Evolutionary conservation across 2,113 vertebrate species (phyloP).

Genomic region (Lethenteron camtschaticum): DNA sequence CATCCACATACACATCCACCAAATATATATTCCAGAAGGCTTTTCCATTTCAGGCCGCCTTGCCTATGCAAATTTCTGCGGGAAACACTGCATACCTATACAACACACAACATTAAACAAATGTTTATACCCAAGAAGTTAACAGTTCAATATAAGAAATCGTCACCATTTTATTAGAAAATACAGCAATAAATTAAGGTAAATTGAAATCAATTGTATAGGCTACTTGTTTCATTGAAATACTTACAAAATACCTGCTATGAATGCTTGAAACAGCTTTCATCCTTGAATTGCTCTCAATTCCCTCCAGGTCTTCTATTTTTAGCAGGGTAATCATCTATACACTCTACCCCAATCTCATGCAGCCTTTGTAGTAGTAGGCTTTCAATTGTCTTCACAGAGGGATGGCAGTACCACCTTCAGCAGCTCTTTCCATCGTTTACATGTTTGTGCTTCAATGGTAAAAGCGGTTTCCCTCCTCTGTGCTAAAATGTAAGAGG

Average conservation of each 20-base stretch:
- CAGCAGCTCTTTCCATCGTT: too few species aligned
- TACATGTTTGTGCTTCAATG: too few species aligned
- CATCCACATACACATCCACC: slow-evolving; percentile 1
- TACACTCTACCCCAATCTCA: too few species aligned
- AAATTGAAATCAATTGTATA: neutral
- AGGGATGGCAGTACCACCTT: too few species aligned
- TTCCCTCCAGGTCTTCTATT: neutral
- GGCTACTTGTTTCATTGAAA: neutral
- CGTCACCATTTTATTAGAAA: neutral
- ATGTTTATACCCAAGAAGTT: slow-evolving; percentile 7
- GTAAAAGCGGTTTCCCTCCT: too few species aligned
- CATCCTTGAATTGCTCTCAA: slow-evolving; percentile 6
- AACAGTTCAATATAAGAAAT: neutral
- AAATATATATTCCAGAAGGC: slow-evolving; percentile 7
- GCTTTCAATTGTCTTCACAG: too few species aligned
- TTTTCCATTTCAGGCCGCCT: neutral
- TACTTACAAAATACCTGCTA: slow-evolving; percentile 4
- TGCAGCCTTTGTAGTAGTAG: too few species aligned
- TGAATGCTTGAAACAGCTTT: neutral
- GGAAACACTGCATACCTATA: neutral
- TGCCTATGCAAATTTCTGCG: neutral
- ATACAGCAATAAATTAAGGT: neutral
- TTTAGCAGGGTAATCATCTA: too few species aligned
- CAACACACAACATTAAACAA: neutral
- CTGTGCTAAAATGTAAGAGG: too few species aligned